Evolutionary conservation across 2,888 invertebrate genomes (phyloP), one percentile per base, ranked within the genome.

Genomic region (Eulithis testata): DNA sequence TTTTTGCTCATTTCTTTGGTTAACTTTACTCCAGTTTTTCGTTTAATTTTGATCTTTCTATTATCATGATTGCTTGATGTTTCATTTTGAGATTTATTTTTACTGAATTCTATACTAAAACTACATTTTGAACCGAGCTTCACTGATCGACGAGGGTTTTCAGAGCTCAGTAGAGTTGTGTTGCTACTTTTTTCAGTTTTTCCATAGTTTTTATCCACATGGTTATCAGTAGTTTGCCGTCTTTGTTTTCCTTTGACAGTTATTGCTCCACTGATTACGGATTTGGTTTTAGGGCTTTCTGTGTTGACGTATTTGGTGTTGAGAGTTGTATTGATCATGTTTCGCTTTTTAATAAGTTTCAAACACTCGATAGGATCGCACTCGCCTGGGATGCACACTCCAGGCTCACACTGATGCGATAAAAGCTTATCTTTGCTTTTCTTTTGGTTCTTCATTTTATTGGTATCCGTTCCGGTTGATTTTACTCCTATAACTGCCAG

Each of bases 361-460:
- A 70, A 60, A 72, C 77, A 78, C 51, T 64, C 64, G 59, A 72
- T 63, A 7, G 80, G 76, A 66, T 81, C 62, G 69, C 81, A 82
- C 47, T 73, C 49, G 7, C 73, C 76, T 3, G 81, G 79, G 14
- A 75, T 61, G 56, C 81, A 81, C 50, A 78, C 57, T 8, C 73
- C 74, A 21, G 77, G 79, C 56, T 81, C 77, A 67, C 80, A 80
- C 63, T 82, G 78, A 53, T 76, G 76, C 11, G 77, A 72, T 45
- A 73, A 58, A 60, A 63, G 56, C n/a, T 49, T 60, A 40, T n/a
- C 54, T 36, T 47, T 52, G n/a, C 27, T 14, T 8, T 60, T 43
- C 11, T 57, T 67, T 12, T 51, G 57, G 7, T 45, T 40, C 7
- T 12, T 58, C 11, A 11, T 11, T 14, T 40, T 66, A 12, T 36